Base-by-base conservation (phyloP, 2,888 invertebrate genomes). In the Phania funesta region DNA sequence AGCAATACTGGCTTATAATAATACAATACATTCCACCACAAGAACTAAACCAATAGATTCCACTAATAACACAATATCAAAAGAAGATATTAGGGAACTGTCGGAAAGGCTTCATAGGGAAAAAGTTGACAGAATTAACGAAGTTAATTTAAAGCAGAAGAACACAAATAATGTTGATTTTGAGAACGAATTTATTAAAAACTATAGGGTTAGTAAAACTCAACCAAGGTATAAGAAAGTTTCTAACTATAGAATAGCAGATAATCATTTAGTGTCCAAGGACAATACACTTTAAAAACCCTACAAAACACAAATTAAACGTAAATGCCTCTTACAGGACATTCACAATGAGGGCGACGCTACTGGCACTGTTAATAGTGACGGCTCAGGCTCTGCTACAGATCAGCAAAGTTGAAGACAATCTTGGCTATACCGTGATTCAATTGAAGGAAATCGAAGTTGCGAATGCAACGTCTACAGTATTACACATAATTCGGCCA, bases 141-240 rank as follows among this genome's bases (percentile, higher is more conserved):
- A 18, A 9, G n/a, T 9, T n/a, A 41, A 41, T 1, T 18, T 44
- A 13, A 56, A 54, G 5, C 0, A 11, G 16, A 65, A 35, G 8
- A 35, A 13, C 3, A 35, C 4, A n/a, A 68, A 20, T 11, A 2
- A 26, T 22, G 8, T 13, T 3, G n/a, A 26, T 44, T 68, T 44
- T 24, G 38, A 13, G 6, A 68, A 68, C 16, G 18, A 52, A 11
- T 50, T 29, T 2, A 50, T 62, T 26, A 64, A 48, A 38, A 62
- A 62, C 38, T 18, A 64, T 77, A 60, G 54, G 18, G 52, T 46
- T 48, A 62, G 62, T 13, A 52, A 62, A 18, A 29, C 44, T 22
- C 41, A 64, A 44, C 67, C 70, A 13, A 77, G 13, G 48, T 60
- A 77, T 62, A 77, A 32, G 20, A 68, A 44, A 60, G 18, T 60